These are phyloP conservation scores for Procavia capensis DNA, from an alignment of 2,113 vertebrate genomes.

Conservation along the genomic window DNA sequence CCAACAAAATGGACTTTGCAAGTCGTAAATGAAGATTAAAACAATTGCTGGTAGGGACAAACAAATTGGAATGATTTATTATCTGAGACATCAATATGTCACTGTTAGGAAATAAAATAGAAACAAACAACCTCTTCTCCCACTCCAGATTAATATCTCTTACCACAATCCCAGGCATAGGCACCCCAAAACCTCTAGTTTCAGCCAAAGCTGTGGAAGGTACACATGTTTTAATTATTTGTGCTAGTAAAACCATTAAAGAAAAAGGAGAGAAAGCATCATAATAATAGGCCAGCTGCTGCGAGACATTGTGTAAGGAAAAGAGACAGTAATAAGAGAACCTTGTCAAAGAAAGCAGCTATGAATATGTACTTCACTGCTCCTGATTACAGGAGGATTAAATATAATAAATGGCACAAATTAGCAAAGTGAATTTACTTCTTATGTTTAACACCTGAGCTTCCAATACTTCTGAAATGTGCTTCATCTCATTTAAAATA, in stretches of 20 bases:
- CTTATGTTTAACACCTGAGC: conserved; percentile 80
- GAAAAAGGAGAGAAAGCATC: conserved; percentile 83
- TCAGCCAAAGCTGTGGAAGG: conserved; percentile 84
- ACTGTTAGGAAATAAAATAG: conserved; percentile 87
- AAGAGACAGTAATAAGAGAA: conserved; percentile 87
- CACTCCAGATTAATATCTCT: background rate
- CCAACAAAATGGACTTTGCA: conserved; percentile 90
- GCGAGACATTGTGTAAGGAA: conserved; percentile 86
- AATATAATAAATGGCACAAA: conserved; percentile 85
- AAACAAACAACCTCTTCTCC: conserved; percentile 78
- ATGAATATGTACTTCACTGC: conserved; percentile 83
- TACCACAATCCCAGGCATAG: background rate
- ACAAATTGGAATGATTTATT: conserved; percentile 94
- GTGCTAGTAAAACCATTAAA: conserved; percentile 81
- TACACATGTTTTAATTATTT: conserved; percentile 92
- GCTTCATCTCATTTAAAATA: conserved; percentile 67
- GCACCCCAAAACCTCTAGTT: conserved; percentile 73
- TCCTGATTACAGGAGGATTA: conserved; percentile 83
- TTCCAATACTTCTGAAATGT: conserved; percentile 65
- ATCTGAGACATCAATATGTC: conserved; percentile 90
- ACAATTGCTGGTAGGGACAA: conserved; percentile 90
- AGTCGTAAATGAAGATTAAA: conserved; percentile 94
- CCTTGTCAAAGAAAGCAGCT: conserved; percentile 82
- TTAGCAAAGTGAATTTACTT: conserved; percentile 82
- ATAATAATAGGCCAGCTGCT: conserved; percentile 88